Evolutionary conservation across 2,113 vertebrate species (phyloP).

Genomic region (Callopanchax toddi): DNA sequence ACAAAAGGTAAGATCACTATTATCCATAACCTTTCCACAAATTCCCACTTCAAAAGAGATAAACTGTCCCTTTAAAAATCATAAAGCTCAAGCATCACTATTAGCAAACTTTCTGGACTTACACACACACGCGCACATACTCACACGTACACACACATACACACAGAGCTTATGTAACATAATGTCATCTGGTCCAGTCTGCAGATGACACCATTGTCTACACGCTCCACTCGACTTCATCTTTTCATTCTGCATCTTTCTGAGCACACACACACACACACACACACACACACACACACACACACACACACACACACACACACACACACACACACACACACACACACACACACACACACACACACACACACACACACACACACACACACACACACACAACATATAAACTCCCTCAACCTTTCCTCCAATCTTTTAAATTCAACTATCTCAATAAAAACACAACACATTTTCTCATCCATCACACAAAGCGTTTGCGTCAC

Average conservation of each 20-base stretch:
- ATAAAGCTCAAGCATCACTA: slow-evolving; percentile 12
- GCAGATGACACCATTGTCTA: slow-evolving; percentile 46
- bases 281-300: slow-evolving; percentile 9
- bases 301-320: slow-evolving; percentile 1
- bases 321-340: slow-evolving; percentile 8
- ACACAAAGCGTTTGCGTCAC: not conserved
- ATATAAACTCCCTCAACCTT: not conserved
- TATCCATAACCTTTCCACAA: too few relatives aligned
- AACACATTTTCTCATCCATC: slow-evolving; percentile 8
- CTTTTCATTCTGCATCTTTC: not conserved
- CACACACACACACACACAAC: slow-evolving; percentile 6
- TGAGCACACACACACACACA: not conserved
- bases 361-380: slow-evolving; percentile 7
- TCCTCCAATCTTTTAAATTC: slow-evolving; percentile 2
- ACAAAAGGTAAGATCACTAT: too few relatives aligned
- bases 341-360: slow-evolving; percentile 4
- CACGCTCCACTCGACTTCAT: slow-evolving; percentile 7
- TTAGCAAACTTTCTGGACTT: slow-evolving; percentile 10
- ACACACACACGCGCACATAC: slow-evolving; percentile 6
- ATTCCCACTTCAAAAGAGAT: too few relatives aligned
- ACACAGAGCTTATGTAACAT: slow-evolving; percentile 44
- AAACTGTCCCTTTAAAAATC: slow-evolving; percentile 4
- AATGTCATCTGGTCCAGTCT: slow-evolving; percentile 37
- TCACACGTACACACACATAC: slow-evolving; percentile 28
- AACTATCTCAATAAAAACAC: not conserved